Evolutionary conservation across 1,140 invertebrate species (phyloP).

Genomic region (Pseudomyrmex flavicornis): DNA sequence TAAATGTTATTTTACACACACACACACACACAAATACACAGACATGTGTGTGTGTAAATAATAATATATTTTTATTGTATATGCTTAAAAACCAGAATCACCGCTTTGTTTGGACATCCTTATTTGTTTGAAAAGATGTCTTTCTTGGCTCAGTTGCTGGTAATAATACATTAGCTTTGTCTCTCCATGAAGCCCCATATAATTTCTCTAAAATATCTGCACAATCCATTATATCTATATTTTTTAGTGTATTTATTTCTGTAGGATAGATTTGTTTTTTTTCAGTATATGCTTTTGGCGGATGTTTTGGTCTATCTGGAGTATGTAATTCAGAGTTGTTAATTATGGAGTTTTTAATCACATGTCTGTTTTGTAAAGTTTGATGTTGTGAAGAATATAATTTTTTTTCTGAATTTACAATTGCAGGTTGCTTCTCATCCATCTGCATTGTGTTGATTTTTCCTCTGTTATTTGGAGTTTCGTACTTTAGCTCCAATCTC

Average conservation of each 20-base stretch:
- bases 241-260: constrained; percentile 26
- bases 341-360: constrained; percentile 14
- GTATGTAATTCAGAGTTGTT: constrained; percentile 20
- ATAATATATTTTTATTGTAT: too few species aligned
- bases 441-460: constrained; percentile 67
- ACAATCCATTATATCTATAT: constrained; percentile 76
- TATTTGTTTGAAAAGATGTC: constrained; percentile 69
- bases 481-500: constrained; percentile 80
- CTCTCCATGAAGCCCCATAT: constrained; percentile 85
- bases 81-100: constrained; percentile 47
- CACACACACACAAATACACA: too few species aligned
- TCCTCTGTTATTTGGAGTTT: constrained; percentile 83
- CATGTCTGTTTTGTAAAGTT: constrained; percentile 48
- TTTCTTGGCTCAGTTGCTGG: constrained; percentile 78
- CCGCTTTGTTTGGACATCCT: constrained; percentile 77
- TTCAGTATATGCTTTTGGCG: neutral
- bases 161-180: constrained; percentile 76
- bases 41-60: too few species aligned
- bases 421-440: constrained; percentile 12
- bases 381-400: neutral
- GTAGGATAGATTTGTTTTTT: neutral
- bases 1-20: too few species aligned
- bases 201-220: constrained; percentile 85
- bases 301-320: neutral
- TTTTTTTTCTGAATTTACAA: constrained; percentile 19